Conservation (phyloP, 2,113 vertebrate genomes). For the Chaetura pelagica region DNA sequence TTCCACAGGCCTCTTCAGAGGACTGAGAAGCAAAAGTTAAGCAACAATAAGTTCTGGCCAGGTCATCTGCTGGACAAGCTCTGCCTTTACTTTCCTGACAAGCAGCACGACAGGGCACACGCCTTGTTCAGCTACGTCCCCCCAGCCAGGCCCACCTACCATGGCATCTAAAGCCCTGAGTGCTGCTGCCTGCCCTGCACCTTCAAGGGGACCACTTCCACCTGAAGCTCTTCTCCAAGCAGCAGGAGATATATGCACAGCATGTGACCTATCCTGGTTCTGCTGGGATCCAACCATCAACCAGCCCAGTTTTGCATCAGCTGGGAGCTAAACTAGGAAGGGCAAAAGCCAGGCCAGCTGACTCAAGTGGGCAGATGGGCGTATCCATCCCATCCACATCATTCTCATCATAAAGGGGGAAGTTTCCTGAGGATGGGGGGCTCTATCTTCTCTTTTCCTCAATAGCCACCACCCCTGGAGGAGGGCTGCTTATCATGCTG, state of each 20-base stretch:
- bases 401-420: too few relatives aligned
- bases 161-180: background rate
- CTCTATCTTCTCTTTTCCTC: too few relatives aligned
- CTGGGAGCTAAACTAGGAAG: too few relatives aligned
- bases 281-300: too few relatives aligned
- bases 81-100: constrained; percentile 32
- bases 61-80: constrained; percentile 75
- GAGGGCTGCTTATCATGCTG: too few relatives aligned
- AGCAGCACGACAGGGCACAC: background rate
- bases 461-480: too few relatives aligned
- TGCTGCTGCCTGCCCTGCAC: background rate
- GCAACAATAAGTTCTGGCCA: constrained; percentile 62
- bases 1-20: background rate
- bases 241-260: background rate
- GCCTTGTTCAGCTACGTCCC: constrained; percentile 32
- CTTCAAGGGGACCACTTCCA: background rate
- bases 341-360: too few relatives aligned
- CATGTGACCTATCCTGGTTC: too few relatives aligned
- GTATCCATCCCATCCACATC: too few relatives aligned
- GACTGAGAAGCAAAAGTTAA: background rate
- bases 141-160: background rate
- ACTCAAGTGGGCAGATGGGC: too few relatives aligned
- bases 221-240: background rate
- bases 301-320: too few relatives aligned
- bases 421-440: too few relatives aligned